Base-by-base conservation (phyloP, 2,888 invertebrate species). In the Melangyna quadrimaculata region DNA sequence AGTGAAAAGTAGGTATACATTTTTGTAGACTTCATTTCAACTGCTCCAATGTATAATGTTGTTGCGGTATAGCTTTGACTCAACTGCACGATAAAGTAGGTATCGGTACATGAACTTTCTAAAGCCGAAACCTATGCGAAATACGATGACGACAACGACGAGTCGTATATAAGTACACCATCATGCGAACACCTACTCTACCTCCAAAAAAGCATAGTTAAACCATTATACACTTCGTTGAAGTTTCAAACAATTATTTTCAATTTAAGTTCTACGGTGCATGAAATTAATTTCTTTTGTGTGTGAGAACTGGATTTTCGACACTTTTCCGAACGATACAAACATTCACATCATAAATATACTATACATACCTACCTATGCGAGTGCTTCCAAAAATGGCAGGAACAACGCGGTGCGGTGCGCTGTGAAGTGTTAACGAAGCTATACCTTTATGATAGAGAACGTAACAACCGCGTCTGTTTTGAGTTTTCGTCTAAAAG, bases 221-320 rank as follows among this genome's bases (percentile, higher is more conserved):
- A 86, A 63, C 81, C 86, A 81, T 81, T 81, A 86, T 81, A 77
- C 86, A 81, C 86, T 86, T 48, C 51, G 81, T 63, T 81, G 80
- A 81, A 81, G 87, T 82, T 83, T 84, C 87, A 87, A 88, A 87
- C 88, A 89, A 89, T 89, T 89, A 88, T 89, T 89, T 89, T 87
- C 89, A 88, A 89, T 89, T 89, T 89, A 88, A 87, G 89, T 87
- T 84, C 86, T 88, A 73, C 86, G 87, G 89, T 88, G 88, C 89
- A 88, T 89, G 89, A 89, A 89, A 89, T 89, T 89, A 89, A 89
- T 89, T 89, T 88, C 88, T 84, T 88, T 88, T 88, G 87, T 87
- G 86, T 87, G 69, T 83, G 78, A 70, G 73, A 78, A 55, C 77
- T 73, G 57, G 79, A 81, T 81, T 86, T 86, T 81, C 77, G 86